Evolutionary conservation across 2,113 vertebrate genomes (phyloP), one percentile per base, ranked within the genome.

Genomic region (Pterocles gutturalis): DNA sequence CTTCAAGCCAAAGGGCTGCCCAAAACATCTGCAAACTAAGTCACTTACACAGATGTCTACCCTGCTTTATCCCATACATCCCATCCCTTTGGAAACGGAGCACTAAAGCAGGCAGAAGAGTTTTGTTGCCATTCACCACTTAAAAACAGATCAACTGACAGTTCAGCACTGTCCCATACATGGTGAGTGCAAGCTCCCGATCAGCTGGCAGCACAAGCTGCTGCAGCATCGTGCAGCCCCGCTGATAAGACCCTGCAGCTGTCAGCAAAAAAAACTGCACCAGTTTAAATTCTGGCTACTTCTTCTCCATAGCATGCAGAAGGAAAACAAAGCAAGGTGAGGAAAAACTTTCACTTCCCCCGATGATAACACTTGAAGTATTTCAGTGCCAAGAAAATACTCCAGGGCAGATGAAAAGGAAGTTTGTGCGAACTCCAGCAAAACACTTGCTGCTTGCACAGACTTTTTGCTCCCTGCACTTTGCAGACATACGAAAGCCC

Each of bases 1-100:
- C 13, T 64, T 92, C 20, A 60, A 83, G n/a, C 13, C 54, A 17
- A 41, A 41, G 2, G 1, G 33, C n/a, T 0, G 0, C 53, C n/a
- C 38, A 60, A 43, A 49, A 75, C 31, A 34, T 8, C 55, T 38
- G 31, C 25, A 36, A 3, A n/a, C 17, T 13, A 31, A 53, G 18
- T 55, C 17, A 9, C n/a, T 90, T 41, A 31, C 0, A 51, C 5
- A 71, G 17, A 17, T 13, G 51, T 7, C 21, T 34, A 73, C 8
- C 16, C 55, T 1, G 3, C 28, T 75, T 55, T 36, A 18, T 10
- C 8, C 33, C 21, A 48, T 49, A 13, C 21, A 36, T 41, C 41
- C 10, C 10, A 46, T 8, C 15, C 17, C 6, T 71, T 60, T 29
- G 13, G 57, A 70, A 70, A n/a, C 10, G 1, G 3, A 54, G 55